A percentile compares a stretch with the other conserved stretches of the same genome.
Conservation (phyloP, 2,113 vertebrate species). For the Sinocyclocheilus rhinocerous region DNA sequence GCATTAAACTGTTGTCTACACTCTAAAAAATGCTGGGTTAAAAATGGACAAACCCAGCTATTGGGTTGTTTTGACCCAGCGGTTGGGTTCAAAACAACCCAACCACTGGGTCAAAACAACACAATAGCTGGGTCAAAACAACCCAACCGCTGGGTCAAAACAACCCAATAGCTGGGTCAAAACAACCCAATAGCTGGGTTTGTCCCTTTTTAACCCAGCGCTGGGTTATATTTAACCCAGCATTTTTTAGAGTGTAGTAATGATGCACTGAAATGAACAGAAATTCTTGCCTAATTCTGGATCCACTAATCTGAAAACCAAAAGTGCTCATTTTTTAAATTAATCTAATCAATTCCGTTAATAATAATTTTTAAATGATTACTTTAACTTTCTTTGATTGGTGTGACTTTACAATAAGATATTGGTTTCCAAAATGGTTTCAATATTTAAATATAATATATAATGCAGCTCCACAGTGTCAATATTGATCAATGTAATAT, state of each 20-base stretch:
- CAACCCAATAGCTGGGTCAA: too few relatives aligned
- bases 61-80: too few relatives aligned
- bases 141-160: too few relatives aligned
- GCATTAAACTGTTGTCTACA: slow-evolving; percentile 13
- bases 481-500: background rate
- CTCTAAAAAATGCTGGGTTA: too few relatives aligned
- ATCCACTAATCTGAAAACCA: background rate
- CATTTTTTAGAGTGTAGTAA: too few relatives aligned
- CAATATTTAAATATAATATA: background rate
- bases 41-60: too few relatives aligned
- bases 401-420: background rate
- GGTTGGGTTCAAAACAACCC: too few relatives aligned
- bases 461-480: background rate
- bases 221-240: too few relatives aligned
- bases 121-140: too few relatives aligned
- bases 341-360: background rate
- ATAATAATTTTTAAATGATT: background rate
- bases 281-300: background rate
- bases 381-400: background rate
- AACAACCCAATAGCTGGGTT: too few relatives aligned
- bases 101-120: too few relatives aligned
- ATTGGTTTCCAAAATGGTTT: background rate
- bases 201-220: too few relatives aligned
- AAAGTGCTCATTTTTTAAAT: background rate
- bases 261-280: background rate